Evolutionary conservation across 2,888 invertebrate genomes (phyloP).

Genomic region (Heteromyza rotundicornis): DNA sequence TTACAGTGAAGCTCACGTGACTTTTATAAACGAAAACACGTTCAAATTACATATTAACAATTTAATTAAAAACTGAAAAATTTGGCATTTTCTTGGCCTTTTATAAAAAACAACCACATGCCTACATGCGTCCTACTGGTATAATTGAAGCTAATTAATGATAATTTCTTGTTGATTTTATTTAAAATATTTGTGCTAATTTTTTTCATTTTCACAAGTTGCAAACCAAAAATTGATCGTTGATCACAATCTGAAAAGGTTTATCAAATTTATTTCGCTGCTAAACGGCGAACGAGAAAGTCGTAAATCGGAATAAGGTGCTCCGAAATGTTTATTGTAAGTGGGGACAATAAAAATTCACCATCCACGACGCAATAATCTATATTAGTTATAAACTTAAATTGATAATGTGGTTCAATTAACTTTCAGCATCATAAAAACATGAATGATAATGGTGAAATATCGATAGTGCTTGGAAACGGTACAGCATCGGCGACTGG

Average conservation of each 20-base stretch:
- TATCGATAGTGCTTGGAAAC: constrained; percentile 18
- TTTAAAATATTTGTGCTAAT: constrained; percentile 41
- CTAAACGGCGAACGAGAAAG: constrained; percentile 51
- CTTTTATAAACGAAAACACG: no score
- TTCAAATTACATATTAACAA: no score
- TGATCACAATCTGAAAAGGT: not conserved
- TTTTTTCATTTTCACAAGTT: constrained; percentile 45
- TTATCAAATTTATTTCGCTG: constrained; percentile 51
- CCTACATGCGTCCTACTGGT: not conserved
- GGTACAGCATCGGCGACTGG: not conserved
- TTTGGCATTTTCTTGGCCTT: no score
- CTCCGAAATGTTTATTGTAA: not conserved
- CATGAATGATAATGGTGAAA: constrained; percentile 38
- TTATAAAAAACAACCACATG: no score
- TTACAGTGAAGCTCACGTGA: not conserved
- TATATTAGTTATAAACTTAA: no score
- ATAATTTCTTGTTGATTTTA: constrained; percentile 30
- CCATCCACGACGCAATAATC: not conserved
- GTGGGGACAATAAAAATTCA: constrained; percentile 2
- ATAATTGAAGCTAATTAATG: constrained; percentile 42
- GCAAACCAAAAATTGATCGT: not conserved
- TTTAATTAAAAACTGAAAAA: no score
- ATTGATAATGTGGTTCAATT: no score
- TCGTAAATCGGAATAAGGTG: constrained; percentile 36
- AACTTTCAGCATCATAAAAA: constrained; percentile 26